Conservation (phyloP, 2,888 invertebrate genomes). For the Zelleria hepariella region DNA sequence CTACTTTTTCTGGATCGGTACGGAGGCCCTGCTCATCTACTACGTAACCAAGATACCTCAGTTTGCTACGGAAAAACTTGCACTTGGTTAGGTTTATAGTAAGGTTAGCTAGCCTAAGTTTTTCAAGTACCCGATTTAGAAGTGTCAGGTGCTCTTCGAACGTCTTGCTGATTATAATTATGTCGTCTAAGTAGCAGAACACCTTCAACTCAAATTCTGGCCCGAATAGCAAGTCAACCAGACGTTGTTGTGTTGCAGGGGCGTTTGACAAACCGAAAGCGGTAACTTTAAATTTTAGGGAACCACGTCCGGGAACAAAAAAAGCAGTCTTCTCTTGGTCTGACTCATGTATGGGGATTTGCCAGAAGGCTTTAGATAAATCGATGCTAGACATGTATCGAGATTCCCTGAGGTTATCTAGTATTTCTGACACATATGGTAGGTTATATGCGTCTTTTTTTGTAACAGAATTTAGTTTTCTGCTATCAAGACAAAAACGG, state of each 20-base stretch:
- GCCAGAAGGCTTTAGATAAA: too few relatives aligned
- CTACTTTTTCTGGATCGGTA: slow-evolving; percentile 20
- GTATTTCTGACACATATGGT: background rate
- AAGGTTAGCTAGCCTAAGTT: slow-evolving; percentile 15
- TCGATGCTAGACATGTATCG: slow-evolving; percentile 11
- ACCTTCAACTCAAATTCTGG: slow-evolving; percentile 16
- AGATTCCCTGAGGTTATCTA: slow-evolving; percentile 12
- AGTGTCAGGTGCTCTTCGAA: slow-evolving; percentile 19
- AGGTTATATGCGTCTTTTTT: too few relatives aligned
- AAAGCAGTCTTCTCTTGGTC: slow-evolving; percentile 13
- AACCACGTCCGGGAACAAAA: slow-evolving; percentile 7
- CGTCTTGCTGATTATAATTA: slow-evolving; percentile 13
- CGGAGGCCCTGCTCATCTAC: slow-evolving; percentile 22
- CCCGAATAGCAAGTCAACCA: slow-evolving; percentile 16
- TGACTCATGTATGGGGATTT: slow-evolving; percentile 7
- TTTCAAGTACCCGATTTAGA: slow-evolving; percentile 13
- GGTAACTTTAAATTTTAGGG: background rate
- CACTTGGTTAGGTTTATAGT: slow-evolving; percentile 15
- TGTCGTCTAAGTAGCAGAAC: slow-evolving; percentile 18
- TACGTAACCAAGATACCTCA: slow-evolving; percentile 11
- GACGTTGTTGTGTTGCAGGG: slow-evolving; percentile 20
- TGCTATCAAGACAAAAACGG: too few relatives aligned
- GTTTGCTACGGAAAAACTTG: slow-evolving; percentile 2
- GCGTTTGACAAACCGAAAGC: slow-evolving; percentile 16
- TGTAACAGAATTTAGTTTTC: too few relatives aligned